Conservation (phyloP, 2,888 invertebrate genomes). For the Drosophila imparisetae region DNA sequence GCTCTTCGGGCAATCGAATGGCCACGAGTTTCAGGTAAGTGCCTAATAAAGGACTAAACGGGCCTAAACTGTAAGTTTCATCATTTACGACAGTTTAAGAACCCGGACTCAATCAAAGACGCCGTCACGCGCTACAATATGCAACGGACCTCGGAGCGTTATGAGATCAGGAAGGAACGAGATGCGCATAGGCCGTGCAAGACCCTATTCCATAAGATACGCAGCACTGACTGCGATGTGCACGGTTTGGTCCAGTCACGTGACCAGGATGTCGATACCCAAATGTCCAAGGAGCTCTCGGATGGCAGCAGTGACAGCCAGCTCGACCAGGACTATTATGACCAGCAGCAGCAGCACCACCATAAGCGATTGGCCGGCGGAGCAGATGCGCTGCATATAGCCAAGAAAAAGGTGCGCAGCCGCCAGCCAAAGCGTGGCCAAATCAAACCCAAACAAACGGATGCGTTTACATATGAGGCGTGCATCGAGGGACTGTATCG, state of each 20-base stretch:
- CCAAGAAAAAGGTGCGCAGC: constrained; percentile 4
- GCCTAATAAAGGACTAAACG: not conserved
- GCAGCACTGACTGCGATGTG: constrained; percentile 42
- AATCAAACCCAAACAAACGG: not conserved
- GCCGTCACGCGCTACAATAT: constrained; percentile 66
- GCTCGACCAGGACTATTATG: not conserved
- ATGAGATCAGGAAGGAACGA: constrained; percentile 31
- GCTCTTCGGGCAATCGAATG: constrained; percentile 45
- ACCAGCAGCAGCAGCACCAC: not conserved
- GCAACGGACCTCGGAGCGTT: constrained; percentile 55
- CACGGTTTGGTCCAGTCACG: constrained; percentile 47
- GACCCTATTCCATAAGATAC: constrained; percentile 62
- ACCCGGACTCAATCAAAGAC: constrained; percentile 66
- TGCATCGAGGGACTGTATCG: constrained; percentile 59
- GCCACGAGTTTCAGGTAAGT: constrained; percentile 51
- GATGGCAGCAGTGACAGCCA: not conserved
- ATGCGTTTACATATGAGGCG: not conserved
- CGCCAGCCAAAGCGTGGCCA: constrained; percentile 8
- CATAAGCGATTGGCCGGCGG: constrained; percentile 39
- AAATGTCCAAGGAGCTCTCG: constrained; percentile 49
- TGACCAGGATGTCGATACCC: constrained; percentile 74
- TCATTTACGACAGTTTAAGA: constrained; percentile 45
- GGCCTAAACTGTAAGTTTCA: not conserved
- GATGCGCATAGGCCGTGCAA: constrained; percentile 23
- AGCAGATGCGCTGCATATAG: constrained; percentile 3